Evolutionary conservation across 2,113 vertebrate genomes (phyloP).

Genomic region (Seriola aureovittata): DNA sequence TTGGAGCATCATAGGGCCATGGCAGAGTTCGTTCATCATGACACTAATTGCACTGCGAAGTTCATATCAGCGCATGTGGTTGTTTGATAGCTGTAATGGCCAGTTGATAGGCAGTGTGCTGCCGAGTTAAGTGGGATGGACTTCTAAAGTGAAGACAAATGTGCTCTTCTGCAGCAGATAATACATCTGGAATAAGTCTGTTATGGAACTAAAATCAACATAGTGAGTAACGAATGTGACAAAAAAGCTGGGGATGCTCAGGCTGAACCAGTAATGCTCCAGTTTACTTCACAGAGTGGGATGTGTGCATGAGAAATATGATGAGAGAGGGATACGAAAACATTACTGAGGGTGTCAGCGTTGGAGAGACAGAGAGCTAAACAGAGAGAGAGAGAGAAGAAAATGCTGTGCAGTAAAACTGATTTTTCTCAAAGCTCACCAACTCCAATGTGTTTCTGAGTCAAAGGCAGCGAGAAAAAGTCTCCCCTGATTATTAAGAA

Average conservation of each 20-base stretch:
- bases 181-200: conserved; percentile 55
- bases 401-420: background rate
- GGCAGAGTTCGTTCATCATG: conserved; percentile 57
- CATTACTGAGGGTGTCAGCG: background rate
- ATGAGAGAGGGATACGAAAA: conserved; percentile 14
- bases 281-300: conserved; percentile 22
- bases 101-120: conserved; percentile 45
- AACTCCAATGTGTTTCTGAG: conserved; percentile 15
- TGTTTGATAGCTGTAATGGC: conserved; percentile 60
- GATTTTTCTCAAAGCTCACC: conserved; percentile 1
- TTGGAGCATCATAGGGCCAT: conserved; percentile 44
- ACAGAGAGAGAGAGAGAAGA: conserved; percentile 25
- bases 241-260: conserved; percentile 38
- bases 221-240: conserved; percentile 47
- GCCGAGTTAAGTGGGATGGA: conserved; percentile 50
- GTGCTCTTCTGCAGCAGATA: conserved; percentile 41
- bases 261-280: conserved; percentile 40
- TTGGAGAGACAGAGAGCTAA: background rate
- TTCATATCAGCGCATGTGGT: conserved; percentile 62
- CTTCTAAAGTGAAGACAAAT: conserved; percentile 58
- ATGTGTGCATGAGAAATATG: conserved; percentile 27
- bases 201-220: conserved; percentile 37
- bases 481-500: conserved; percentile 19
- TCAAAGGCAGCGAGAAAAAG: conserved; percentile 4
- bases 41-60: conserved; percentile 65